These are phyloP conservation scores for Parotia lawesii DNA, from an alignment of 2,113 vertebrate species.

Conservation along the genomic window DNA sequence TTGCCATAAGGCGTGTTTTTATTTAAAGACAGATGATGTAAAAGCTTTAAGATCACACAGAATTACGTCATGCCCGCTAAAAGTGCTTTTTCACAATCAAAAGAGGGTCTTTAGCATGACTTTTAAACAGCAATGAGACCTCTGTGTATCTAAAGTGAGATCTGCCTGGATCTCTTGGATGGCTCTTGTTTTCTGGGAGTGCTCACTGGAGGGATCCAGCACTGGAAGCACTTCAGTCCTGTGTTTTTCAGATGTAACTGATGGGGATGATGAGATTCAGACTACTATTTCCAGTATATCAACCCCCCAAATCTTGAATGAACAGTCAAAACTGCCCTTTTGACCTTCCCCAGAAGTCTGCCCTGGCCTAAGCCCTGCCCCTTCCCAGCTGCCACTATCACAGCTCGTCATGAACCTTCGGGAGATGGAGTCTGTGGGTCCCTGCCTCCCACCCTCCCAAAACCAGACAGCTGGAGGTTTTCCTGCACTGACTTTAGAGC, in stretches of 20 bases:
- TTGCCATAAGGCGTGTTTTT: conserved; percentile 42
- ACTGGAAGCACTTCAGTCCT: neutral
- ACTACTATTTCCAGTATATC: neutral
- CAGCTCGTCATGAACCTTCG: neutral
- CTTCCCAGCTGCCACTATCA: neutral
- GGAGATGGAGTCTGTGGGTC: neutral
- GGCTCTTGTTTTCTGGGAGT: neutral
- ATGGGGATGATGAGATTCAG: neutral
- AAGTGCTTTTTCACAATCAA: neutral
- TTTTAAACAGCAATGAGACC: neutral
- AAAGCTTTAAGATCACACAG: conserved; percentile 1
- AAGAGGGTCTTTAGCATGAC: neutral
- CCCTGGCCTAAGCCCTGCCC: neutral
- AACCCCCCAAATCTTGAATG: neutral
- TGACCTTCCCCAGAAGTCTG: rapidly evolving
- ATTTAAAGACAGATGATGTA: conserved; percentile 44
- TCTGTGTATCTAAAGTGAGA: neutral
- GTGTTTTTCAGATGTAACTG: neutral
- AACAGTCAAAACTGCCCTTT: neutral
- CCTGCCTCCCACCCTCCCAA: neutral
- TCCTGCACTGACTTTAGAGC: neutral
- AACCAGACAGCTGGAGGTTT: neutral
- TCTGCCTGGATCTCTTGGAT: neutral
- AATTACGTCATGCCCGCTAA: neutral
- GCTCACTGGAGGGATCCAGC: neutral